Evolutionary conservation across 2,888 invertebrate species (phyloP), one percentile per base, ranked within the genome.

Genomic region (Macropis europaea): DNA sequence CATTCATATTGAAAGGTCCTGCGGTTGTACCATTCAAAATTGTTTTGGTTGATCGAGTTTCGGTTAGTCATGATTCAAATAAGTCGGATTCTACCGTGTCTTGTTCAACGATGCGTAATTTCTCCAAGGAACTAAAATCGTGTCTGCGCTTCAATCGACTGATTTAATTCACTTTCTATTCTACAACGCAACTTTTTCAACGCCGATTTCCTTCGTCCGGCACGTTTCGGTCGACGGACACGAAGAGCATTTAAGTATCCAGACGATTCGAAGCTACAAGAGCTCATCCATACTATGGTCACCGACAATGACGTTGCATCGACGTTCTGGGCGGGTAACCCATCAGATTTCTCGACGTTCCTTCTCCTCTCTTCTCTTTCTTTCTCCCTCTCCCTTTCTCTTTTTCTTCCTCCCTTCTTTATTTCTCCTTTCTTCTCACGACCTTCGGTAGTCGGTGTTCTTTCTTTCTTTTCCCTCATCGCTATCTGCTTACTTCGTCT

Each of bases 221-320:
- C 34, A 40, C 57, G 70, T 73, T 68, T 81, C 66, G 75, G 64
- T 78, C 60, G 78, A 76, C 53, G 68, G 73, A 40, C 68, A 69
- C 64, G 79, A 69, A 71, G 54, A 42, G 53, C 63, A 45, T 77
- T 76, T 68, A 78, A 82, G 73, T 72, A 77, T 76, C 73, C 64
- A 61, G 54, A 54, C 66, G 81, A 70, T 60, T 52, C 62, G 69
- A 61, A 54, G 42, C 64, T 69, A 70, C 54, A 67, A 77, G 79
- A 63, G 62, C 70, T 73, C 68, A 60, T 77, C 73, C 70, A 60
- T 71, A 73, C 76, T 56, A 77, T 64, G 81, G 84, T 79, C 82
- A 73, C 76, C 82, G 84, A 87, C 82, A 83, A 89, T 90, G 89
- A 90, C 89, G 83, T 36, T 89, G 89, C 89, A 88, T 82, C 82